phyloP scores from a whole-genome alignment of 2,888 invertebrate species.

The Blastobasis lacticolella region DNA sequence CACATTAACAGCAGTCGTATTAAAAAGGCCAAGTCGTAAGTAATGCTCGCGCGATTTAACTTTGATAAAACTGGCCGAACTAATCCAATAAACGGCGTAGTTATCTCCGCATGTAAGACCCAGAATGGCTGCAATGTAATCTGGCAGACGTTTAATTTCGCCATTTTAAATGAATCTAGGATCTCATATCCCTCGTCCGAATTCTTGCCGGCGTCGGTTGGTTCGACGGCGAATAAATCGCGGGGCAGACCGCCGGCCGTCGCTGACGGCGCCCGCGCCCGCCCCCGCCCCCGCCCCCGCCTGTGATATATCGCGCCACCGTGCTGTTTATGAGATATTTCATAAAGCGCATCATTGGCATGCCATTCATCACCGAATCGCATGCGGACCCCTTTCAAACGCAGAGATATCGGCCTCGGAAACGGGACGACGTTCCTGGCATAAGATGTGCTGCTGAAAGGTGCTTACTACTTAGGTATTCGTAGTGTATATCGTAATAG shows the following conservation, averaged over 20 bases:
- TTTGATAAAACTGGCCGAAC: not conserved
- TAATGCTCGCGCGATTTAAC: not conserved
- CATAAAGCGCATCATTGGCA: slow-evolving; percentile 50
- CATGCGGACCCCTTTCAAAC: no score
- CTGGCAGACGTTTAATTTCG: slow-evolving; percentile 55
- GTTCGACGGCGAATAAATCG: slow-evolving; percentile 46
- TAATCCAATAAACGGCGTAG: slow-evolving; percentile 1
- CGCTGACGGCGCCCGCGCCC: no score
- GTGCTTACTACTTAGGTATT: no score
- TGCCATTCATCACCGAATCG: slow-evolving; percentile 45
- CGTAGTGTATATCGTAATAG: no score
- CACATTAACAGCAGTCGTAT: no score
- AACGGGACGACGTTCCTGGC: no score
- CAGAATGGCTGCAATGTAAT: slow-evolving; percentile 45
- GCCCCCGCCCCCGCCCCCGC: slow-evolving; percentile 44
- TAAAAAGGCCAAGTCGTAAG: no score
- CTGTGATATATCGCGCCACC: slow-evolving; percentile 54
- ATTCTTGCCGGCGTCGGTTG: slow-evolving; percentile 39
- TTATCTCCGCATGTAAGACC: slow-evolving; percentile 47
- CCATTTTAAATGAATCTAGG: slow-evolving; percentile 54
- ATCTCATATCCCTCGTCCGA: slow-evolving; percentile 44
- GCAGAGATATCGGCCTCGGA: no score
- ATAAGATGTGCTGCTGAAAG: no score
- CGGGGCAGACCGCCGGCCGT: slow-evolving; percentile 55
- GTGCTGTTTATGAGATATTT: slow-evolving; percentile 66